Percentiles rank a stretch among this genome's conserved stretches.
Conservation (phyloP, 2,888 invertebrate genomes). For the Catocala sponsa region DNA sequence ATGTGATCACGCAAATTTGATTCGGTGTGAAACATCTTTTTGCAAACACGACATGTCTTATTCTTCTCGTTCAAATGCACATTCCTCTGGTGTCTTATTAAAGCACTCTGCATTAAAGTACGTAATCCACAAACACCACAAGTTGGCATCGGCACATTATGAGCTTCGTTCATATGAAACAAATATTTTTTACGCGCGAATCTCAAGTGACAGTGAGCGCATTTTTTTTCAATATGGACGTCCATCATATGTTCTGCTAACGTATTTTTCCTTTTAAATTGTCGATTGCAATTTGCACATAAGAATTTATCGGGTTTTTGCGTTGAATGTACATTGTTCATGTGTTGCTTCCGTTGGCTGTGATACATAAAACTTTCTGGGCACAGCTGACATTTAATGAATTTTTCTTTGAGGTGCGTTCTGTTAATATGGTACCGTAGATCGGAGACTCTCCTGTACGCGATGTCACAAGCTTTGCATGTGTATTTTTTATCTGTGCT, state of each 20-base stretch:
- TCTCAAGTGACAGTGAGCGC: conserved; percentile 35
- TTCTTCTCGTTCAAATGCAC: conserved; percentile 56
- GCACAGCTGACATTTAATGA: conserved; percentile 51
- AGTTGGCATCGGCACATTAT: conserved; percentile 52
- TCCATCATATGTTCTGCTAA: conserved; percentile 50
- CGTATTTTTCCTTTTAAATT: conserved; percentile 55
- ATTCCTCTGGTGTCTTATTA: conserved; percentile 52
- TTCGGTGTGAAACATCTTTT: conserved; percentile 54
- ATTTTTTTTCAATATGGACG: conserved; percentile 46
- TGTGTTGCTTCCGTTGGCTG: conserved; percentile 44
- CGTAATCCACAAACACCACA: conserved; percentile 52
- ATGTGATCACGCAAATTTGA: conserved; percentile 54
- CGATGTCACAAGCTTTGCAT: conserved; percentile 52
- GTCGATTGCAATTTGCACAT: conserved; percentile 43
- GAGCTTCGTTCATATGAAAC: conserved; percentile 53
- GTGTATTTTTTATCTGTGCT: conserved; percentile 34
- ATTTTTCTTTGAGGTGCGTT: conserved; percentile 47
- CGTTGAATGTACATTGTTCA: conserved; percentile 4
- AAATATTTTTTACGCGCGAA: conserved; percentile 43
- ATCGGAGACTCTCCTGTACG: conserved; percentile 48
- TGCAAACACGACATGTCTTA: conserved; percentile 47
- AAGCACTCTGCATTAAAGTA: conserved; percentile 30
- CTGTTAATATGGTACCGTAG: conserved; percentile 50
- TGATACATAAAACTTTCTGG: conserved; percentile 54
- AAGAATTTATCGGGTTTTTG: conserved; percentile 31